Conservation (phyloP, 2,797 vertebrate species). For the Myotis daubentonii region DNA sequence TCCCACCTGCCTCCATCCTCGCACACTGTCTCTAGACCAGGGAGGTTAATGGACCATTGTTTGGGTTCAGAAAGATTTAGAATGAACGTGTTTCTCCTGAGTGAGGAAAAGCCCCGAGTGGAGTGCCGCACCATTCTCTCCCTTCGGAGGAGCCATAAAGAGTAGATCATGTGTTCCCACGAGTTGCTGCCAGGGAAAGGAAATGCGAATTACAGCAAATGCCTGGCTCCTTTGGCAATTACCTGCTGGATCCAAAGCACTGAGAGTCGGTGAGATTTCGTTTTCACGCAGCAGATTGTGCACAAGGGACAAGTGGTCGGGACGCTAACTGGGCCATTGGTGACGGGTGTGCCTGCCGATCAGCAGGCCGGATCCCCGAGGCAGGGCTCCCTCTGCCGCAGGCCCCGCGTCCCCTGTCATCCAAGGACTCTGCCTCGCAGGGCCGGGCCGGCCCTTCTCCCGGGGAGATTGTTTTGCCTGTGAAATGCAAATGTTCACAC, state of each 20-base stretch:
- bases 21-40: conserved; percentile 5
- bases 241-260: conserved; percentile 34
- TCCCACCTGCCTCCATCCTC: conserved; percentile 17
- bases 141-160: conserved; percentile 60
- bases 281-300: background rate
- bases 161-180: conserved; percentile 53
- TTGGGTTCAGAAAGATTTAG: conserved; percentile 3
- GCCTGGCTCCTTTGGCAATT: conserved; percentile 51
- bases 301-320: background rate
- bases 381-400: conserved; percentile 1
- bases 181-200: conserved; percentile 51
- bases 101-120: background rate
- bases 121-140: too few relatives aligned
- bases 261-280: background rate
- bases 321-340: background rate
- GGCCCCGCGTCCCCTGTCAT: background rate
- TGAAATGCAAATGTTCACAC: conserved; percentile 66
- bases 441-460: background rate
- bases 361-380: background rate
- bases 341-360: background rate
- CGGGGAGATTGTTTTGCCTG: background rate
- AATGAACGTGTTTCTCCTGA: background rate
- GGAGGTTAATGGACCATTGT: background rate
- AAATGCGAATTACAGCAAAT: conserved; percentile 51
- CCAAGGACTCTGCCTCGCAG: background rate